phyloP scores from a whole-genome alignment of 2,888 invertebrate genomes.

The Strigamia crassipes region DNA sequence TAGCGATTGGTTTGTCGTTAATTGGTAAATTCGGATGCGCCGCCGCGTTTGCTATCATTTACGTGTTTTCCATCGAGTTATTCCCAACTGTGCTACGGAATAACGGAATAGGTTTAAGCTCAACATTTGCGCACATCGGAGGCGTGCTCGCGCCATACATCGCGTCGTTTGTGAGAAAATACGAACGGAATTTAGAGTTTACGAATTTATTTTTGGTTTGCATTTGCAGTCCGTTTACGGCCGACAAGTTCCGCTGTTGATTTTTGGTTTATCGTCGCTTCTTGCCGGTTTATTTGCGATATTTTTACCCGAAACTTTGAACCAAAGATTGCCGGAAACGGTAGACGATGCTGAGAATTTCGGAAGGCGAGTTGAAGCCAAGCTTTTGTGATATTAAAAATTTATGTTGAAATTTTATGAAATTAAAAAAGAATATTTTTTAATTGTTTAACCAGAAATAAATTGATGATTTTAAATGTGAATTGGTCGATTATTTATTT shows the following conservation, averaged over 20 bases:
- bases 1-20: constrained; percentile 66
- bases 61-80: constrained; percentile 83
- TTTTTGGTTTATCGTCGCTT: constrained; percentile 8
- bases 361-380: constrained; percentile 12
- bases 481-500: no score
- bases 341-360: constrained; percentile 45
- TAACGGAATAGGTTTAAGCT: constrained; percentile 81
- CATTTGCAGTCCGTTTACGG: constrained; percentile 14
- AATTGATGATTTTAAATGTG: no score
- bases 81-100: constrained; percentile 89
- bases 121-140: constrained; percentile 82
- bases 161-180: constrained; percentile 65
- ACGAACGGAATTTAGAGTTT: not conserved
- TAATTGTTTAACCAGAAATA: no score
- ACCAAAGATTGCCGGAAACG: constrained; percentile 41
- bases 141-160: constrained; percentile 84
- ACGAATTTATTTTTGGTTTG: not conserved
- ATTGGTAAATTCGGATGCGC: constrained; percentile 80
- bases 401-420: no score
- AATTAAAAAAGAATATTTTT: no score
- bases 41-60: constrained; percentile 81
- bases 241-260: constrained; percentile 1
- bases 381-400: not conserved
- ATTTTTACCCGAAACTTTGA: constrained; percentile 34
- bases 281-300: constrained; percentile 22